A percentile compares a stretch with the other conserved stretches of the same genome.
phyloP scores from a whole-genome alignment of 2,113 vertebrate genomes.

The Polypterus senegalus region DNA sequence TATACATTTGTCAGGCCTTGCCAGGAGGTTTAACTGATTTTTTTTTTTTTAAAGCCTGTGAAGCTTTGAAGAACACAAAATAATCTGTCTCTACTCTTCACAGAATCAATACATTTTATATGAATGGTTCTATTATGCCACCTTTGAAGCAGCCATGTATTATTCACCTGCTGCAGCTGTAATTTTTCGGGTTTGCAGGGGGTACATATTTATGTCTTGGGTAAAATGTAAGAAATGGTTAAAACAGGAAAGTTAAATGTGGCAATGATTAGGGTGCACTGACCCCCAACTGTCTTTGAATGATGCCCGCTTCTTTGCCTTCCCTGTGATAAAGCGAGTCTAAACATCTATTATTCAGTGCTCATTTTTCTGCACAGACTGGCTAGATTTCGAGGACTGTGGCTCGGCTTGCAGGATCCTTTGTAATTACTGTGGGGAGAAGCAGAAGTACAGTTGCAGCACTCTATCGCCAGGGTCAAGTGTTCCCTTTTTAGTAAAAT shows the following conservation, averaged over 20 bases:
- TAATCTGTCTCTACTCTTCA: neutral
- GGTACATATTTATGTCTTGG: too few species aligned
- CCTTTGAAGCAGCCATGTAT: slow-evolving; percentile 1
- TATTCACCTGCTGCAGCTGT: neutral
- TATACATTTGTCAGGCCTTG: neutral
- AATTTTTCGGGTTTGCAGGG: too few species aligned
- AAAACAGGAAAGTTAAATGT: too few species aligned
- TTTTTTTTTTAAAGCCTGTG: neutral
- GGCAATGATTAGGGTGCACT: too few species aligned
- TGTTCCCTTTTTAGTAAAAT: slow-evolving; percentile 21
- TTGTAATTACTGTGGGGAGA: slow-evolving; percentile 18
- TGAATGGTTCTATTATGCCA: neutral
- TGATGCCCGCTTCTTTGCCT: neutral
- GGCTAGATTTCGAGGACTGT: slow-evolving; percentile 27
- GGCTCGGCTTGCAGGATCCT: slow-evolving; percentile 26
- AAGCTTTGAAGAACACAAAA: neutral
- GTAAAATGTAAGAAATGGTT: too few species aligned
- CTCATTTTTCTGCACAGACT: slow-evolving; percentile 10
- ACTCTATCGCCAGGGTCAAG: slow-evolving; percentile 27
- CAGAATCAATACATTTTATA: slow-evolving; percentile 1
- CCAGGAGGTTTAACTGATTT: neutral
- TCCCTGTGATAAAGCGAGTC: slow-evolving; percentile 9
- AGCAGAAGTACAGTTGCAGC: slow-evolving; percentile 14
- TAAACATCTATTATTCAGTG: slow-evolving; percentile 28
- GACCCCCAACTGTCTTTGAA: neutral